Evolutionary conservation across 2,113 vertebrate species (phyloP), one percentile per base, ranked within the genome.

Genomic region (Myrmophylax atrothorax): DNA sequence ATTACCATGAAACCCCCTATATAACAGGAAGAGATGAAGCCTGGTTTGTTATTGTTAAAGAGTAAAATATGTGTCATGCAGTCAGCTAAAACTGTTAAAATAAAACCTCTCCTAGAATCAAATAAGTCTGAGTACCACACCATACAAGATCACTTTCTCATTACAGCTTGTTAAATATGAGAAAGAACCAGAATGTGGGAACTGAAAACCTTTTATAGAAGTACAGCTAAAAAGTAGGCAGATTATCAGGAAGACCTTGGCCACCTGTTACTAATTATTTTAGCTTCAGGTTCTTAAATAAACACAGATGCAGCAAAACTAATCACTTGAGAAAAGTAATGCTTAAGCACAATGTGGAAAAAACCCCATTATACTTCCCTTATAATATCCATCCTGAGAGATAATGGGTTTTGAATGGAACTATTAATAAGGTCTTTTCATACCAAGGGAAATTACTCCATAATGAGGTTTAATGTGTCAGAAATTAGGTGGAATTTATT

Each of bases 251-350:
- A 81, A 96, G 93, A 95, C 80, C 79, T 93, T 83, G 96, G 77
- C 94, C 97, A 98, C 95, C 97, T 98, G 97, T 94, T 96, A 95
- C 96, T 97, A 97, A 98, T 98, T 98, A 97, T 96, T 96, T 97
- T 95, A 97, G 89, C 94, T 97, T 97, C 85, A 96, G 92, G 82
- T 97, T 98, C 84, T 96, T 97, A 97, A 97, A 82, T 97, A 98
- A 98, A 98, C 96, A 97, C 97, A 98, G 97, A 97, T 97, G 97
- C 87, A 84, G 81, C 55, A 94, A 94, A 95, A 84, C 79, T 96
- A 97, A 98, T 97, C 93, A 96, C 77, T 50, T 1, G 9, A 62
- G 79, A 93, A 96, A 95, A 86, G n/a, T 90, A 96, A 92, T 15
- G 24, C 64, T 96, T 46, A 56, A 89, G 58, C 66, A 68, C 37